Evolutionary conservation across 2,888 invertebrate species (phyloP), one percentile per base, ranked within the genome.

Genomic region (Orchesellides sinensis): DNA sequence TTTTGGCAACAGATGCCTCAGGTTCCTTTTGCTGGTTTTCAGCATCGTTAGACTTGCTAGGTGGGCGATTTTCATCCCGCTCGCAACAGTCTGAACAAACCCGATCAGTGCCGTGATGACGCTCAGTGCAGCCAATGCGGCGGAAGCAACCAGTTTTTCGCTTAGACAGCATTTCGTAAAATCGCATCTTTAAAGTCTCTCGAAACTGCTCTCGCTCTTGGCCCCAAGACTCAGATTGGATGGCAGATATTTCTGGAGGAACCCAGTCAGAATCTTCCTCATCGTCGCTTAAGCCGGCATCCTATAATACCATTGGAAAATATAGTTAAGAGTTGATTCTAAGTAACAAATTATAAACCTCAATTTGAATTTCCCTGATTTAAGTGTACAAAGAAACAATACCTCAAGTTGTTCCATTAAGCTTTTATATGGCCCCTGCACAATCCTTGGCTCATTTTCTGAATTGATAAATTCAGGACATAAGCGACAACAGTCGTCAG

Each of bases 401-500:
- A 87, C 87, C 66, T 87, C 85, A 1, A 87, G 72, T 52, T 87
- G 87, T 69, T 87, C 87, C 83, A 84, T 83, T 69, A 87, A 83
- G 77, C 87, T 87, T 27, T 83, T 80, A 65, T 86, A 86, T 61
- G 86, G 84, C 47, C 73, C 66, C 47, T 81, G 80, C 40, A 66
- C 27, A 25, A 65, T 72, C 23, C 66, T 66, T 23, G 80, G 49
- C 19, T 81, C 80, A 45, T 45, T 19, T 19, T 81, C 80, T 3
- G 80, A 40, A 1, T 63, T 40, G 35, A 80, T 56, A 47, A 68
- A 81, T 8, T n/a, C 40, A 59, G 80, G 73, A 32, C 95, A 88
- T 94, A 73, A 94, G 89, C 95, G 95, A 90, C 97, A 97, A 89
- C 95, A 95, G 52, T 95, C 95, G 89, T 97, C 97, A 0, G 95